Evolutionary conservation across 2,797 vertebrate genomes (phyloP).

Genomic region (Chrysocyon brachyurus): DNA sequence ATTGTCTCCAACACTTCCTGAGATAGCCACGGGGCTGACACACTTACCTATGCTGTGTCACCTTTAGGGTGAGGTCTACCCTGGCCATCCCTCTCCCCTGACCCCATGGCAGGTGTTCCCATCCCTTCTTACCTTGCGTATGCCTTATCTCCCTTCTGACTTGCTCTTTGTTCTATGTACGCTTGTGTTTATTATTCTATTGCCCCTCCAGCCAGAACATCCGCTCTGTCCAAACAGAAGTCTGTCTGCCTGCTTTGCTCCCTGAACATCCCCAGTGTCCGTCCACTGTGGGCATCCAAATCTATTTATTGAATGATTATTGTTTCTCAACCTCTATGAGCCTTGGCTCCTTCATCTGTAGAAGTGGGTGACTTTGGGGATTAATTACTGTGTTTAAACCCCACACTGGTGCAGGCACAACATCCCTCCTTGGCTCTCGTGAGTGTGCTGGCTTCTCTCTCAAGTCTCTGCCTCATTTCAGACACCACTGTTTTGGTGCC

Average conservation of each 20-base stretch:
- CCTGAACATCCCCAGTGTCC: background rate
- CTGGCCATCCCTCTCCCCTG: background rate
- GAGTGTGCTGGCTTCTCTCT: background rate
- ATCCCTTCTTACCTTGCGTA: rapidly evolving
- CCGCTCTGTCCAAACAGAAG: background rate
- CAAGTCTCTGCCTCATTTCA: background rate
- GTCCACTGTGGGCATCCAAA: background rate
- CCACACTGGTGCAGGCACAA: rapidly evolving
- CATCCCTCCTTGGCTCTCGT: background rate
- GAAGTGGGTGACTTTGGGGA: background rate
- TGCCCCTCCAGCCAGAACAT: background rate
- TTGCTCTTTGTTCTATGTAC: background rate
- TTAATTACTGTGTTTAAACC: background rate
- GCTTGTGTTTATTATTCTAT: background rate
- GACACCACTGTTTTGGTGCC: background rate
- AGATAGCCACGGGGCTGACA: background rate
- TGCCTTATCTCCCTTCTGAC: background rate
- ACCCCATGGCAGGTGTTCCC: background rate
- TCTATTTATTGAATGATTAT: background rate
- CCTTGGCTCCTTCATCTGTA: background rate
- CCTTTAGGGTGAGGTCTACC: background rate
- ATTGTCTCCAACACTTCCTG: background rate
- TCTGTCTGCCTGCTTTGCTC: background rate
- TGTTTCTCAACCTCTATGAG: background rate
- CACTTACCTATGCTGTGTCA: background rate